Conservation (phyloP, 2,888 invertebrate genomes). For the Cephus sareptanus region DNA sequence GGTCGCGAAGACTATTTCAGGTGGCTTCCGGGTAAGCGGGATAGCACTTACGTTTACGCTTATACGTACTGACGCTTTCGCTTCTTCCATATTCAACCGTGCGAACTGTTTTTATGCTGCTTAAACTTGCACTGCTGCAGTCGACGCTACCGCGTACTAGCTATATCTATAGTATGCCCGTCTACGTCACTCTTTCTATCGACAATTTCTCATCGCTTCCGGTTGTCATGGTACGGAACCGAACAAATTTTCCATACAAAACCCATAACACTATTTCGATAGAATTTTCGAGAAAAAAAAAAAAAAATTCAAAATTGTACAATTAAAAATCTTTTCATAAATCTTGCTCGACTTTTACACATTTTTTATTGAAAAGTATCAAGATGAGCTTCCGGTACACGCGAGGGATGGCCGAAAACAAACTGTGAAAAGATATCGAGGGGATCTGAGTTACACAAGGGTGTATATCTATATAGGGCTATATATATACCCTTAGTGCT, state of each 20-base stretch:
- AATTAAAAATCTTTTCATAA: background rate
- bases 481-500: background rate
- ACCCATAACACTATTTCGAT: no score
- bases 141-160: background rate
- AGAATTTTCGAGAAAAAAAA: no score
- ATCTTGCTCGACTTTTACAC: background rate
- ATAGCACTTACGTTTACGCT: background rate
- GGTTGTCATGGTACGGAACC: no score
- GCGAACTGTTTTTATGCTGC: background rate
- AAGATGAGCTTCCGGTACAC: background rate
- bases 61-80: background rate
- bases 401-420: background rate
- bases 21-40: background rate
- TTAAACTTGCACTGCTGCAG: background rate
- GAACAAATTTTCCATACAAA: no score
- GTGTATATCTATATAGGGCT: background rate
- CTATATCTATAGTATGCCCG: background rate
- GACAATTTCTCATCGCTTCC: no score
- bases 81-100: background rate
- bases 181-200: no score
- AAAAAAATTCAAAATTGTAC: no score
- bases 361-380: background rate
- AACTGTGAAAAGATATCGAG: background rate
- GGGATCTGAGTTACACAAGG: background rate
- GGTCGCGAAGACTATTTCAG: no score